phyloP scores from a whole-genome alignment of 2,888 invertebrate species.

The Heliconius cydno region DNA sequence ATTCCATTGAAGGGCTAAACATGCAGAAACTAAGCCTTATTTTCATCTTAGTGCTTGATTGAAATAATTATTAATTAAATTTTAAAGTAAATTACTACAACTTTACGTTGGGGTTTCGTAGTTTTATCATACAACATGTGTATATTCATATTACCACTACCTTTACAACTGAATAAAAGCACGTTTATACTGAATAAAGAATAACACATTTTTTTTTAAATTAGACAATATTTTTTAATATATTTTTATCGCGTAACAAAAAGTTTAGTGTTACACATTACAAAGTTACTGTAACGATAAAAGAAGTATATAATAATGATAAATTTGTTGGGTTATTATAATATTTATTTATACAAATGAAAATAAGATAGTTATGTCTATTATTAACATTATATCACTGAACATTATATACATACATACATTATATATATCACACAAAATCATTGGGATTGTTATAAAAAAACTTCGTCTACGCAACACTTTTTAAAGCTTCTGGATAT shows the following conservation, averaged over 20 bases:
- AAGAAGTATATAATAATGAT: neutral
- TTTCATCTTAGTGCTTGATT: conserved; percentile 45
- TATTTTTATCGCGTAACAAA: no score
- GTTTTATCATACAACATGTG: conserved; percentile 17
- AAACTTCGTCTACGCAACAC: conserved; percentile 23
- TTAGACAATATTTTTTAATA: no score
- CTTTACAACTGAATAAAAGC: neutral
- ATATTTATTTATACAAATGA: neutral
- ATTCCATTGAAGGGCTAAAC: conserved; percentile 58
- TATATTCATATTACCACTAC: conserved; percentile 7
- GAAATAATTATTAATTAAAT: conserved; percentile 13
- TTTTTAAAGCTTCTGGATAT: conserved; percentile 13
- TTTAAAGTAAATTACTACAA: neutral
- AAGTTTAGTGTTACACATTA: no score
- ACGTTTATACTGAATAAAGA: conserved; percentile 10
- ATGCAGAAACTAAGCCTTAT: conserved; percentile 51
- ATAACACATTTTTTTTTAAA: no score
- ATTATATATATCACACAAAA: conserved; percentile 35
- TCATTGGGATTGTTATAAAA: conserved; percentile 25
- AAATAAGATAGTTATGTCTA: neutral
- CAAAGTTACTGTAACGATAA: neutral
- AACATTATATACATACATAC: conserved; percentile 37
- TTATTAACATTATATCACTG: neutral
- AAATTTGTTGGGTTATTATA: neutral
- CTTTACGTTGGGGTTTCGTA: neutral